phyloP scores from a whole-genome alignment of 2,888 invertebrate species.

The Xestia c-nigrum region DNA sequence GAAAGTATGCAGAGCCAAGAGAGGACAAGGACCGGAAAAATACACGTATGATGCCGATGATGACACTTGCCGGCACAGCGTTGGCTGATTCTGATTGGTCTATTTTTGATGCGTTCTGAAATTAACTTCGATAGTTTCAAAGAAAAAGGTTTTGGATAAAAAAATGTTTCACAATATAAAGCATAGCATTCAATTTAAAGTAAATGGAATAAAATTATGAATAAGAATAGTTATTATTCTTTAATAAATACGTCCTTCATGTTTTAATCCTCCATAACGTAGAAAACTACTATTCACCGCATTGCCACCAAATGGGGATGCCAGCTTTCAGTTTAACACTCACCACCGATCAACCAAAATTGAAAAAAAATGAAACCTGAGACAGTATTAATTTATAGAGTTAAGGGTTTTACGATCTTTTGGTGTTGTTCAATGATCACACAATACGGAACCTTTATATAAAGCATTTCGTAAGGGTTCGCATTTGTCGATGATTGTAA shows the following conservation, averaged over 20 bases:
- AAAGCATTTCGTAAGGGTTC: neutral
- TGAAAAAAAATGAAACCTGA: neutral
- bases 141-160: too few species aligned
- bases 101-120: slow-evolving; percentile 76
- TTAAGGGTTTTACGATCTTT: too few species aligned
- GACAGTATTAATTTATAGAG: too few species aligned
- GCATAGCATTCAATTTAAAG: neutral
- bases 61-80: slow-evolving; percentile 88
- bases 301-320: slow-evolving; percentile 45
- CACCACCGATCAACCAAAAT: neutral
- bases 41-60: slow-evolving; percentile 88
- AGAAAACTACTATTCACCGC: slow-evolving; percentile 21
- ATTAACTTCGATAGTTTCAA: neutral
- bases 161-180: neutral
- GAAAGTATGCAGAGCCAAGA: slow-evolving; percentile 66
- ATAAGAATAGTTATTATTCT: neutral
- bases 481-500: neutral
- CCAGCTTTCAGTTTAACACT: neutral
- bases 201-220: neutral
- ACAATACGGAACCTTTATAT: neutral
- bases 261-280: too few species aligned
- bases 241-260: neutral
- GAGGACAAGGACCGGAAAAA: slow-evolving; percentile 89
- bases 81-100: slow-evolving; percentile 89
- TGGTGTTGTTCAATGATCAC: too few species aligned